These are phyloP conservation scores for Brachionus asplanchnoidis DNA, from an alignment of 1,140 invertebrate genomes.

Conservation along the genomic window DNA sequence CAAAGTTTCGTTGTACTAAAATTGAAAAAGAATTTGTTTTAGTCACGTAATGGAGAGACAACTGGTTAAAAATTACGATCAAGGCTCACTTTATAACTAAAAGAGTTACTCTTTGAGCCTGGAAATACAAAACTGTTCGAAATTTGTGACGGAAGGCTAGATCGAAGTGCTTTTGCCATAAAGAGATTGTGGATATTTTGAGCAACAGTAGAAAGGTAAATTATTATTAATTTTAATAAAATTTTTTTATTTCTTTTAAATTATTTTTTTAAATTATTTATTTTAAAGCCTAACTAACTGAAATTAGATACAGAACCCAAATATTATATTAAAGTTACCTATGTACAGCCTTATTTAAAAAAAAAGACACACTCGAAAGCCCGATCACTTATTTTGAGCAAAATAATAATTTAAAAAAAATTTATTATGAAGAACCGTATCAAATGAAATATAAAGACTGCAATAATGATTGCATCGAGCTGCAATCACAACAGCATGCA, in stretches of 20 bases:
- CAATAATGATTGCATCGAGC: slow-evolving; percentile 71
- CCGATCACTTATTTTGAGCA: slow-evolving; percentile 74
- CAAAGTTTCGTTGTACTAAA: too few species aligned
- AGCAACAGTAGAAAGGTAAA: slow-evolving; percentile 9
- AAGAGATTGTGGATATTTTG: slow-evolving; percentile 61
- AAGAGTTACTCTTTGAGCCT: too few species aligned
- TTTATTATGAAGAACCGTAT: slow-evolving; percentile 89
- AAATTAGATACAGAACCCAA: slow-evolving; percentile 56
- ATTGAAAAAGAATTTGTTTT: too few species aligned
- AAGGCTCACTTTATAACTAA: too few species aligned
- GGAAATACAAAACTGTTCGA: slow-evolving; percentile 86
- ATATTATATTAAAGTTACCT: slow-evolving; percentile 85
- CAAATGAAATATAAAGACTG: slow-evolving; percentile 72
- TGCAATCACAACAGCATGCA: slow-evolving; percentile 69
- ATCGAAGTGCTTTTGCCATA: slow-evolving; percentile 76
- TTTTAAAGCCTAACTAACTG: not conserved
- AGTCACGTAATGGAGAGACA: too few species aligned
- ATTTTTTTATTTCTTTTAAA: too few species aligned
- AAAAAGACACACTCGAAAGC: slow-evolving; percentile 60
- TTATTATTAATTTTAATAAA: not conserved
- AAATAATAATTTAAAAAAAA: slow-evolving; percentile 76
- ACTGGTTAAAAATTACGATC: too few species aligned
- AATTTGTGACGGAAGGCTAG: slow-evolving; percentile 74
- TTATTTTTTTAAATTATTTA: not conserved
- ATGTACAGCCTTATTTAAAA: slow-evolving; percentile 74